These are phyloP conservation scores for Pluvianellus socialis DNA, from an alignment of 2,113 vertebrate species.

Conservation along the genomic window DNA sequence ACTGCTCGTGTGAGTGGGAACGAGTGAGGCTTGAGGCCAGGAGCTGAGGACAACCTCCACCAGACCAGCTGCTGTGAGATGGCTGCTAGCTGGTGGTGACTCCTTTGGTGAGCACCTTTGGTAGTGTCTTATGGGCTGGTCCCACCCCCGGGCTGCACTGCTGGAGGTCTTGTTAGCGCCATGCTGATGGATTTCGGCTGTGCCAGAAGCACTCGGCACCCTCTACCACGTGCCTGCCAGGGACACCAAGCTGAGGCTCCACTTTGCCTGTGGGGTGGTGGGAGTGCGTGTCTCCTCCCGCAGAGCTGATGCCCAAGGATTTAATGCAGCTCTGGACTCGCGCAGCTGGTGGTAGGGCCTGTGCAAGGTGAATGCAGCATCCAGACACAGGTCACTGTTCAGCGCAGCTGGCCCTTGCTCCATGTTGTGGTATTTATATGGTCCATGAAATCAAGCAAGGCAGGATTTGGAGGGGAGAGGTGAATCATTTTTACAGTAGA, in stretches of 20 bases:
- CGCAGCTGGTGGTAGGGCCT: not conserved
- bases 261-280: not conserved
- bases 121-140: not conserved
- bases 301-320: too few species aligned
- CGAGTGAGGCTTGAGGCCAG: not conserved
- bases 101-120: not conserved
- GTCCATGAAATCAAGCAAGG: not conserved
- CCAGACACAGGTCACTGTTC: accelerated
- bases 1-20: not conserved
- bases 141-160: too few species aligned
- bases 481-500: not conserved
- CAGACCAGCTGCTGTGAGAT: not conserved
- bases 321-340: not conserved
- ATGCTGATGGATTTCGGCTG: not conserved
- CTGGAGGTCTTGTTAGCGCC: not conserved
- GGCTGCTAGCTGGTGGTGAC: too few species aligned
- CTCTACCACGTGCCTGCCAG: not conserved
- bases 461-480: not conserved
- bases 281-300: not conserved
- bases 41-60: not conserved
- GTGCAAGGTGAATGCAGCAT: not conserved
- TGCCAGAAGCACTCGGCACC: not conserved
- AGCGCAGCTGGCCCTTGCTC: not conserved
- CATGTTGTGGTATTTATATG: not conserved
- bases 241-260: not conserved